A percentile compares a stretch with the other conserved stretches of the same genome.
Evolutionary conservation across 2,888 invertebrate species (phyloP).

Genomic region (Ochropleura leucogaster): DNA sequence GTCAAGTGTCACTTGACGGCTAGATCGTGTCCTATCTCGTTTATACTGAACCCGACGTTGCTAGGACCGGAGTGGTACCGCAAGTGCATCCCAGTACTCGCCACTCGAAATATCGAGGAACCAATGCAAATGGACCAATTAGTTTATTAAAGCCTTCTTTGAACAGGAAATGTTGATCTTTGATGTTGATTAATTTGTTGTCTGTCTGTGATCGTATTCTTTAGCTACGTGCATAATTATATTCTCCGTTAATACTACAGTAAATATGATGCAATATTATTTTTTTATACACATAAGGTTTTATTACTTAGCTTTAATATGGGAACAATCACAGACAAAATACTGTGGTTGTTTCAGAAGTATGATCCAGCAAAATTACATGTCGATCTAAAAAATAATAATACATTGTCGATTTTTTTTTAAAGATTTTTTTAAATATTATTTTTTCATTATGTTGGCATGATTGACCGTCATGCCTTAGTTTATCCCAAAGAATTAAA

Average conservation of each 20-base stretch:
- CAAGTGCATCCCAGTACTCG: constrained; percentile 69
- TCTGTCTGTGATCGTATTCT: constrained; percentile 1
- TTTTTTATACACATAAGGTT: background rate
- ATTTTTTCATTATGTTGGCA: background rate
- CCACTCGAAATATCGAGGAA: constrained; percentile 61
- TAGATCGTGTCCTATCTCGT: constrained; percentile 85
- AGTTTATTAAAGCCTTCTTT: constrained; percentile 63
- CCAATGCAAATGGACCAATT: constrained; percentile 69
- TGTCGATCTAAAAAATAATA: no score
- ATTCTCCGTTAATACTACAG: background rate
- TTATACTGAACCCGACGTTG: constrained; percentile 74
- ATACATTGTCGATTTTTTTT: no score
- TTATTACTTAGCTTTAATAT: background rate
- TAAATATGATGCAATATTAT: no score
- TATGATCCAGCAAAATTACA: no score
- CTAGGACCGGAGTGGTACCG: constrained; percentile 67
- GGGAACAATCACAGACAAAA: background rate
- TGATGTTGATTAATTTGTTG: constrained; percentile 7
- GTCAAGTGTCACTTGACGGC: constrained; percentile 79
- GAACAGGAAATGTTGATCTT: constrained; percentile 25
- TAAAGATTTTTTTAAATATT: no score
- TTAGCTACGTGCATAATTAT: background rate
- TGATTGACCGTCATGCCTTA: background rate
- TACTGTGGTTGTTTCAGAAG: no score
- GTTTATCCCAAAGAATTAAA: background rate